Base-by-base conservation (phyloP, 2,888 invertebrate species). In the Drepanosiphum platanoidis region DNA sequence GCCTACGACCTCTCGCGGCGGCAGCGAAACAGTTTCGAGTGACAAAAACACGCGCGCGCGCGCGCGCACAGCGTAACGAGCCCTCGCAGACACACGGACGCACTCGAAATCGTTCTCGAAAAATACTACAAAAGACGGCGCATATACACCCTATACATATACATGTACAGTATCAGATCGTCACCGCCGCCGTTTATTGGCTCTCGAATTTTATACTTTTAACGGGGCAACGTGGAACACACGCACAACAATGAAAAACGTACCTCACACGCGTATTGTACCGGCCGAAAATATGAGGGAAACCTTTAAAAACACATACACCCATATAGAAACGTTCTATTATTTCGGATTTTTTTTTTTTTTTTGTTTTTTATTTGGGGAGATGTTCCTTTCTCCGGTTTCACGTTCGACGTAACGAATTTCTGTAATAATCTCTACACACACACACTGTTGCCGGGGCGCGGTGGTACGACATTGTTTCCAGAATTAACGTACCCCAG, bases 331-430 rank as follows among this genome's bases (percentile, higher is more conserved):
- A 39, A 58, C 68, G 68, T 84, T 84, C 68, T 84, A 77, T 84
- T 84, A 84, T 84, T 84, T 77, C 27, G 52, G 13, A 34, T 64
- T 64, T 64, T 75, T 75, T 83, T 46, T 64, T 82, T 61, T 72
- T 64, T 42, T 64, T 78, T 27, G 36, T 79, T 46, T 84, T 84
- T 68, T 52, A 34, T 84, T 68, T 4, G 77, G 84, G 84, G 84
- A 77, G 84, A 84, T 75, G 75, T 77, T 84, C 84, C 68, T 84
- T 84, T 84, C 84, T 84, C 84, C 77, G 77, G 84, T 84, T 84
- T 84, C 84, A 84, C 77, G 42, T 74, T 83, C 32, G 42, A 84
- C 84, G 84, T 84, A 84, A 84, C 84, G 84, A 84, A 84, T 84
- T 84, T 84, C 39, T 36, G 77, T 84, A 84, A 84, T 84, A 84